phyloP scores from a whole-genome alignment of 2,113 vertebrate genomes.

The Cinclus cinclus region DNA sequence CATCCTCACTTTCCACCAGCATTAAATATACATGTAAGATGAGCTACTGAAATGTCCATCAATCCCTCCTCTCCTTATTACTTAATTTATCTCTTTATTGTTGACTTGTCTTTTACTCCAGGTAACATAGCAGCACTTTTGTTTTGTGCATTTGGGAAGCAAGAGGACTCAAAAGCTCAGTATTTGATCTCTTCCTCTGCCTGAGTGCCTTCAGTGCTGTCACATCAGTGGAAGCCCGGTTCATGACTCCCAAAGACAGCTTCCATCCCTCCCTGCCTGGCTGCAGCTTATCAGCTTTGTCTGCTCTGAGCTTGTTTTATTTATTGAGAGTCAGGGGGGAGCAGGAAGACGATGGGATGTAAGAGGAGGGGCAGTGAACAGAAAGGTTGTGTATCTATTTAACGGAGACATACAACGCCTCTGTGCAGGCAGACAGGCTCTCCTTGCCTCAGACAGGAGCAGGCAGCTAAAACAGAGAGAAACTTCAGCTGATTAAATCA shows the following conservation, averaged over 20 bases:
- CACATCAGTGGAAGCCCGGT: neutral
- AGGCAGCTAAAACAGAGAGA: neutral
- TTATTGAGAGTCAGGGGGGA: neutral
- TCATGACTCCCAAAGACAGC: conserved; percentile 16
- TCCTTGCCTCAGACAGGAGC: neutral
- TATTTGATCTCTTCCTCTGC: conserved; percentile 39
- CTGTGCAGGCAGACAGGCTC: neutral
- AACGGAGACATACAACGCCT: neutral
- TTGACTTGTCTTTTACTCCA: neutral
- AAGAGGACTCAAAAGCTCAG: neutral
- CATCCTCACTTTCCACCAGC: neutral
- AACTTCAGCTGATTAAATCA: neutral
- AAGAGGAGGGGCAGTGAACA: neutral
- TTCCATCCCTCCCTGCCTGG: neutral
- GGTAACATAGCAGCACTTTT: neutral
- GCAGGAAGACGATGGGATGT: neutral
- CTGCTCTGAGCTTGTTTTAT: neutral
- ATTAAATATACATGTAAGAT: conserved; percentile 44
- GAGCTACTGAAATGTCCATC: neutral
- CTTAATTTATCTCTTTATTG: neutral
- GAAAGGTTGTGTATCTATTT: neutral
- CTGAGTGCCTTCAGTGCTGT: conserved; percentile 34
- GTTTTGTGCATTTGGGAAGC: neutral
- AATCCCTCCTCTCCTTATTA: neutral
- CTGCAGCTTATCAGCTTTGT: neutral